These are phyloP conservation scores for Pardalotus punctatus DNA, from an alignment of 2,113 vertebrate species.

Conservation along the genomic window DNA sequence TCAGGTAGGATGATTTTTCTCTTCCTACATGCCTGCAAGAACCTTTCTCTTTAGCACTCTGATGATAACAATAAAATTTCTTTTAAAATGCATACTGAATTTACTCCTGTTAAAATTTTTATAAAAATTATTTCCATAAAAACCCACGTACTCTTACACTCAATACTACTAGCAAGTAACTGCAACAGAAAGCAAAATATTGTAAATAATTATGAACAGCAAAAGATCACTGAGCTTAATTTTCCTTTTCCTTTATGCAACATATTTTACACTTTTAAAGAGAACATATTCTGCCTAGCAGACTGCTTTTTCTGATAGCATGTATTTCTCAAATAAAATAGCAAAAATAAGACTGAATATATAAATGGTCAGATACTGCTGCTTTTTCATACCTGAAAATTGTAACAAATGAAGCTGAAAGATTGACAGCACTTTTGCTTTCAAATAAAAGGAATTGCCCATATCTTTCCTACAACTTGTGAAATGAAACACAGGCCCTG, in stretches of 20 bases:
- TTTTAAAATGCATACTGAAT: background rate
- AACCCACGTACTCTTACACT: background rate
- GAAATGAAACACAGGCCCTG: background rate
- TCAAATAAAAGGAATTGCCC: background rate
- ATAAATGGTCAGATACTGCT: background rate
- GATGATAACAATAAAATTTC: background rate
- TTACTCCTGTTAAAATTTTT: background rate
- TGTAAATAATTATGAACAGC: background rate
- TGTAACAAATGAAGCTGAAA: background rate
- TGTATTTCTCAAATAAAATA: background rate
- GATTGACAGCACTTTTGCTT: background rate
- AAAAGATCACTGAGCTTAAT: background rate
- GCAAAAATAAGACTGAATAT: background rate
- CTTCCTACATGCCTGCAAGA: background rate
- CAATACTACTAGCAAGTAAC: background rate
- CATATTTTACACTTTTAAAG: background rate
- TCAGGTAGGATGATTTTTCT: background rate
- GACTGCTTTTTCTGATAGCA: background rate
- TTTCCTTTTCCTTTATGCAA: background rate
- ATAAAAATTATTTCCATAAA: background rate
- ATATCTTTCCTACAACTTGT: background rate
- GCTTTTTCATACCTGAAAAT: background rate
- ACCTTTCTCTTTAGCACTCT: background rate
- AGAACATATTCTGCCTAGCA: background rate
- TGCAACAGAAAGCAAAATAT: background rate